Base-by-base conservation (phyloP, 2,888 invertebrate genomes). In the Petrolisthes manimaculis region DNA sequence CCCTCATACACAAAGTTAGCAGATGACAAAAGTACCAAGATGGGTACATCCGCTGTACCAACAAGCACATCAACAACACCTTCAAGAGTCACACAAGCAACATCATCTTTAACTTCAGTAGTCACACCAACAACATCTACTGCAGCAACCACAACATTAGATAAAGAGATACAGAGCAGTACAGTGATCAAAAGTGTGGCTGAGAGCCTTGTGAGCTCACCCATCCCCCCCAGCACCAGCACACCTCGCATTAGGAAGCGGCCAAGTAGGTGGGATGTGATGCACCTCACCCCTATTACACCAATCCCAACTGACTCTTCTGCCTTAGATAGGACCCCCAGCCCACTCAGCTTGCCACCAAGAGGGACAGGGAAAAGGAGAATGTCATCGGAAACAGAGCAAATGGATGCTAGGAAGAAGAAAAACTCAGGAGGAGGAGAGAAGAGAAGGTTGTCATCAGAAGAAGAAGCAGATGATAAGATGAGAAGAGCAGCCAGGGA, bases 231-330 rank as follows among this genome's bases (percentile, higher is more conserved):
- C 67, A 88, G 54, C 71, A 88, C 84, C 21, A 88, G 88, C 69
- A 88, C 88, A 37, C 88, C 88, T 8, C 88, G 77, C 5, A 81
- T 81, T n/a, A 77, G 80, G 37, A 84, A 77, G 18, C n/a, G 8
- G n/a, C 51, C 51, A 37, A 6, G 14, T 71, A 21, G 51, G n/a
- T 14, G 84, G 24, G 54, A 78, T 12, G 53, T 67, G 6, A 71
- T 88, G 18, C 84, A 88, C 51, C 75, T 88, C 12, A 88, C 88
- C 6, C 88, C 88, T 53, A 88, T 88, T 54, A 75, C 71, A n/a
- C 67, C 5, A 51, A 53, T 51, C 18, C 18, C 53, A 69, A 24
- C 77, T 37, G 54, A 51, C 3, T 77, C 77, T 14, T 53, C 77
- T 53, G 54, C 78, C n/a, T 21, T 54, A 53, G 78, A 55, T 21